A percentile compares a stretch with the other conserved stretches of the same genome.
Conservation (phyloP, 2,797 vertebrate genomes). For the Alauda arvensis region DNA sequence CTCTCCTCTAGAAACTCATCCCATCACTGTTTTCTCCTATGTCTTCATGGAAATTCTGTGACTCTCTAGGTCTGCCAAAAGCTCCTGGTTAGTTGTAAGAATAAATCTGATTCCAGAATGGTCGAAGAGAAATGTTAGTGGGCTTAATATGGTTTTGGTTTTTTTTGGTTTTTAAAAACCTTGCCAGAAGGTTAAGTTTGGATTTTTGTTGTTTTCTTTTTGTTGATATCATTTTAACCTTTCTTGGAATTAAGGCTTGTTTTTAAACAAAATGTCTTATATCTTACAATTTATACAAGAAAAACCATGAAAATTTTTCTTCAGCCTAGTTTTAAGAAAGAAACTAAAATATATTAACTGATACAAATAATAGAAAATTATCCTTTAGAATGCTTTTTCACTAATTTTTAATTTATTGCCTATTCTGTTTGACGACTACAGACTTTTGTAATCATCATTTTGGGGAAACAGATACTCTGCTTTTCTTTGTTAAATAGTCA, state of each 20-base stretch:
- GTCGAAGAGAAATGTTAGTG: not conserved
- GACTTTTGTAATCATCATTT: not conserved
- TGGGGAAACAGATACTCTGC: not conserved
- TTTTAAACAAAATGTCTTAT: not conserved
- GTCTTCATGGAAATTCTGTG: not conserved
- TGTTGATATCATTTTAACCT: not conserved
- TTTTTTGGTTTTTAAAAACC: not conserved
- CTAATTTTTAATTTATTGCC: not conserved
- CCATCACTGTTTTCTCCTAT: not conserved
- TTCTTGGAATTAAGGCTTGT: not conserved
- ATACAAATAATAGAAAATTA: not conserved
- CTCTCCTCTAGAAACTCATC: not conserved
- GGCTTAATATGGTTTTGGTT: not conserved
- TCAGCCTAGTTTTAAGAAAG: not conserved
- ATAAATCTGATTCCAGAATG: not conserved
- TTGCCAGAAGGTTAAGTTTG: not conserved
- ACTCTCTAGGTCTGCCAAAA: not conserved
- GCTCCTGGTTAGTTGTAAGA: not conserved
- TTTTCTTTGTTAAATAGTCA: not conserved
- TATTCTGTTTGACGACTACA: not conserved
- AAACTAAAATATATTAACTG: not conserved
- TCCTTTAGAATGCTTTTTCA: not conserved
- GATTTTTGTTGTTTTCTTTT: not conserved
- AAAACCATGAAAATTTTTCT: not conserved
- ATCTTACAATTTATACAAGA: not conserved